Conservation (phyloP, 2,113 vertebrate species). For the Pagrus major region DNA sequence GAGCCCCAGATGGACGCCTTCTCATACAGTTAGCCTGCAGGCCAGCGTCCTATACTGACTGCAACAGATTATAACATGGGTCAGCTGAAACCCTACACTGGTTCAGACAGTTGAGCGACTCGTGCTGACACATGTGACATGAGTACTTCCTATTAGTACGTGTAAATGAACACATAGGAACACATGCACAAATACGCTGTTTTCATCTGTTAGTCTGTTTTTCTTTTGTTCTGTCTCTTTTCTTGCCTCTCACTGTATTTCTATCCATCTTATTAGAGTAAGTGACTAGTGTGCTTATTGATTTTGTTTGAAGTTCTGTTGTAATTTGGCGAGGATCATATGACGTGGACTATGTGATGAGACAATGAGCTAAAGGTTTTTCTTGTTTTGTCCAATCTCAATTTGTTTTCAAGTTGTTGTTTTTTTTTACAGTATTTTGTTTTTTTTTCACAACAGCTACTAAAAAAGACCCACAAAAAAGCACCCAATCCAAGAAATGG, state of each 20-base stretch:
- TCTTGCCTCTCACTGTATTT: background rate
- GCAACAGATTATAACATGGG: constrained; percentile 30
- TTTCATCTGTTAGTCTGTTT: too few relatives aligned
- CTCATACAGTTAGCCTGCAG: constrained; percentile 27
- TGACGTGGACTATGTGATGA: background rate
- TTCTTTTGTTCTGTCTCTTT: background rate
- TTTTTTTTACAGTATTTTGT: too few relatives aligned
- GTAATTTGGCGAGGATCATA: background rate
- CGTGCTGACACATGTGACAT: constrained; percentile 23
- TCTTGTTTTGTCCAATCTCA: too few relatives aligned
- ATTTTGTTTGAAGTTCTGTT: background rate
- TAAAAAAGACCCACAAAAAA: background rate
- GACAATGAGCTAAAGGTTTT: background rate
- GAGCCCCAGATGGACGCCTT: constrained; percentile 56
- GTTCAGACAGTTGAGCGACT: constrained; percentile 16
- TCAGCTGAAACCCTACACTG: constrained; percentile 33
- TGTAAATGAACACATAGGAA: background rate
- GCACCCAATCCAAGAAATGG: background rate
- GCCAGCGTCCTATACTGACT: constrained; percentile 15
- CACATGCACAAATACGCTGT: background rate
- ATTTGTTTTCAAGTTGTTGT: too few relatives aligned
- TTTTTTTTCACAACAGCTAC: background rate
- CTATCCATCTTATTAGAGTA: background rate
- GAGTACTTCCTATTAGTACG: background rate
- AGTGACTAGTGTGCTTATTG: background rate